phyloP scores from a whole-genome alignment of 1,140 invertebrate genomes.

The Adoxophyes honmai region DNA sequence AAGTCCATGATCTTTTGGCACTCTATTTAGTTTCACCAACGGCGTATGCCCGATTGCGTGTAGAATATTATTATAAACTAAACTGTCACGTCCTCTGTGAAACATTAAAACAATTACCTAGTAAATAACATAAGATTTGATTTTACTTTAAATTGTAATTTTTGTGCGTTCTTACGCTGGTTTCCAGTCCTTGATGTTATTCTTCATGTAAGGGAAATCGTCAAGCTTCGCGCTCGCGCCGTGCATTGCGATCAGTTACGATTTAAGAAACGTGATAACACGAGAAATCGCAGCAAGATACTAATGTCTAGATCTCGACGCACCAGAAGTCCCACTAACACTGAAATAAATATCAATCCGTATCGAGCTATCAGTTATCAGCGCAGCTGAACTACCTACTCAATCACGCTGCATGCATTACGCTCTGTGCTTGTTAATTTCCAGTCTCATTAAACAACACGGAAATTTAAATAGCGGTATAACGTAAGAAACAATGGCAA shows the following conservation, averaged over 20 bases:
- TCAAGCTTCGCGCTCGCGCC: neutral
- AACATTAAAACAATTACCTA: neutral
- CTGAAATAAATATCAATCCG: neutral
- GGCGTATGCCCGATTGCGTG: conserved; percentile 94
- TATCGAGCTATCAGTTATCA: conserved; percentile 12
- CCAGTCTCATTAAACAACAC: no score
- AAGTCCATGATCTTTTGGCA: conserved; percentile 87
- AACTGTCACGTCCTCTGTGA: neutral
- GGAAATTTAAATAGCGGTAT: no score
- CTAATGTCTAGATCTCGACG: conserved; percentile 8
- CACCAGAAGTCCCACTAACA: neutral
- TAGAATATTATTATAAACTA: conserved; percentile 80
- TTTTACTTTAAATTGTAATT: no score
- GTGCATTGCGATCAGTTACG: neutral
- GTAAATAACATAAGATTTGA: no score
- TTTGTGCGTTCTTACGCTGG: neutral
- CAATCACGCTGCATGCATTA: no score
- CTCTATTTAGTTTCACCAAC: conserved; percentile 89
- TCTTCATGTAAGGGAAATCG: neutral
- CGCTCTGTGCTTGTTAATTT: no score
- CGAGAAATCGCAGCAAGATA: neutral
- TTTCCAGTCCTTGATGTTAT: neutral
- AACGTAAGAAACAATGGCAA: no score
- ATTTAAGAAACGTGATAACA: no score
- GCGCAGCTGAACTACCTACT: neutral